A percentile compares a stretch with the other conserved stretches of the same genome.
phyloP scores from a whole-genome alignment of 2,797 vertebrate species.

The Cirrhinus molitorella region DNA sequence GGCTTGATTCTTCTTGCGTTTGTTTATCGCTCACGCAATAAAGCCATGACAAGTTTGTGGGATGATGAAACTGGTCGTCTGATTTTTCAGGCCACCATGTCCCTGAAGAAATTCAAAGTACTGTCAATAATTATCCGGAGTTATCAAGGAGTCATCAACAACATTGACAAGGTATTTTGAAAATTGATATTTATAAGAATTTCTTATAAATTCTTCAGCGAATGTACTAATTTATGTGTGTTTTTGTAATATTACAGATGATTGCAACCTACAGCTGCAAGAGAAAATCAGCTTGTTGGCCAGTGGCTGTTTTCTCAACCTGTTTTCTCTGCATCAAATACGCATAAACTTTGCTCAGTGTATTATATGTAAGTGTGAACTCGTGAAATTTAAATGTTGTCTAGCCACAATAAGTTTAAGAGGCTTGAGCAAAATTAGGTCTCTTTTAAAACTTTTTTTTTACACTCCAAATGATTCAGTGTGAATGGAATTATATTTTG shows the following conservation, averaged over 20 bases:
- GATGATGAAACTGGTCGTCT: neutral
- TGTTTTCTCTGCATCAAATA: no score
- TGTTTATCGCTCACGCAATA: neutral
- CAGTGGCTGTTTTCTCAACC: neutral
- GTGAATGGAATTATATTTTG: no score
- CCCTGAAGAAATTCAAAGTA: neutral
- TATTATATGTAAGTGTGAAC: no score
- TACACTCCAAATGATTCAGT: no score
- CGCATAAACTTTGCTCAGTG: no score
- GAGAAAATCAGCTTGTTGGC: neutral
- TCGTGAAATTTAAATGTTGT: no score
- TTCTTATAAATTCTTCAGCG: neutral
- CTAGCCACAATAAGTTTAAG: no score
- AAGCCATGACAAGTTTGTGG: neutral
- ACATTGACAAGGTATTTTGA: neutral
- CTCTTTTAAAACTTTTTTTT: no score
- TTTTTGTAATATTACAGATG: neutral
- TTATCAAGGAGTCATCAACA: neutral
- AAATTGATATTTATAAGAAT: neutral
- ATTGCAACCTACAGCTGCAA: neutral
- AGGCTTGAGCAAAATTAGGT: no score
- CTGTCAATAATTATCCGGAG: neutral
- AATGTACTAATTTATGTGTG: neutral
- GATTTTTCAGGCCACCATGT: neutral
- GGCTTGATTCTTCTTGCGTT: no score